A percentile compares a stretch with the other conserved stretches of the same genome.
phyloP scores from a whole-genome alignment of 2,888 invertebrate genomes.

The Magallana nippona region DNA sequence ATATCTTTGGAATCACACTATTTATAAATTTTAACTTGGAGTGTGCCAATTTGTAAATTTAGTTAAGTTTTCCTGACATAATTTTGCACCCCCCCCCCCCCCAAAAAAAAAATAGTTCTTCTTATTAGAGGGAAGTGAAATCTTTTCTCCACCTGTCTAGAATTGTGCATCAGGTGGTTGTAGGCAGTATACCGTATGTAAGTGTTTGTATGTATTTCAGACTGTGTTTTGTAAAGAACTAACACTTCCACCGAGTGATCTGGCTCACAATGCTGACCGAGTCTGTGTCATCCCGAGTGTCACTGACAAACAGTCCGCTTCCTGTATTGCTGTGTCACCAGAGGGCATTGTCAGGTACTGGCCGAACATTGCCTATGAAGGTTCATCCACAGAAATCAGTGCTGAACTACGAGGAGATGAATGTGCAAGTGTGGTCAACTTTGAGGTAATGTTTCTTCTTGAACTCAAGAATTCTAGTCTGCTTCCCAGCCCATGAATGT shows the following conservation, averaged over 20 bases:
- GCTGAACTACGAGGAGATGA: conserved; percentile 88
- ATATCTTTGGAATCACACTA: no score
- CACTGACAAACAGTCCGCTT: conserved; percentile 69
- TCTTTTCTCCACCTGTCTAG: no score
- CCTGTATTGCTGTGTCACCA: conserved; percentile 90
- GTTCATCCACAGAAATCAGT: conserved; percentile 90
- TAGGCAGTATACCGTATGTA: no score
- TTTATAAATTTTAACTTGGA: no score
- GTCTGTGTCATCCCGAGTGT: conserved; percentile 89
- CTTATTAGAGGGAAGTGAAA: no score
- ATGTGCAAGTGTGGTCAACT: conserved; percentile 77
- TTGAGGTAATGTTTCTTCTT: conserved; percentile 61
- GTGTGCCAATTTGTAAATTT: no score
- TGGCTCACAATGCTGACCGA: conserved; percentile 85
- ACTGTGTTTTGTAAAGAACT: conserved; percentile 89
- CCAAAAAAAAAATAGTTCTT: no score
- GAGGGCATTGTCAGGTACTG: conserved; percentile 96
- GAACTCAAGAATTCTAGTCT: not conserved
- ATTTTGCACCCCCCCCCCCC: no score
- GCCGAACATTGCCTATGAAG: conserved; percentile 93
- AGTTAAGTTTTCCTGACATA: no score
- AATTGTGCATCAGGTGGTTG: no score
- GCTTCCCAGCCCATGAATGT: no score
- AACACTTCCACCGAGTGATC: conserved; percentile 93
- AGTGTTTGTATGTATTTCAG: conserved; percentile 50